Base-by-base conservation (phyloP, 2,888 invertebrate genomes). In the Gymnocheta viridis region DNA sequence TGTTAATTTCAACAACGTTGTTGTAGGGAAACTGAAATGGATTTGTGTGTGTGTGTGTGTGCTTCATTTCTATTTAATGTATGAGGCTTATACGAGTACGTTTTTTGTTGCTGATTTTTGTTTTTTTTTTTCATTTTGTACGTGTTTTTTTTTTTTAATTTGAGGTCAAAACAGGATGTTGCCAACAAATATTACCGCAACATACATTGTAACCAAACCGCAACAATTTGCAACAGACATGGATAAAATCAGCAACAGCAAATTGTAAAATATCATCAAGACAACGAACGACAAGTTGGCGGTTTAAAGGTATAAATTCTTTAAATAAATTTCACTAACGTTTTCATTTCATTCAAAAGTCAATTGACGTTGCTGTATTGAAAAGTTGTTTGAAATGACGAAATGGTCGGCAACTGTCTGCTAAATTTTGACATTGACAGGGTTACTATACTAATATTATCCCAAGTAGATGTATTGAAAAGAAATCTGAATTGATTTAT, bases 171-270 rank as follows among this genome's bases (percentile, higher is more conserved):
- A 78, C 73, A 77, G 82, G 84, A 84, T 84, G 84, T 82, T 84
- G 82, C 82, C 82, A 84, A 84, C 84, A 84, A 77, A 78, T 77
- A 84, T 77, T 62, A 78, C 84, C 82, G 78, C 81, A 84, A 64
- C 77, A 69, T 69, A 84, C 77, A 82, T 82, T 82, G 77, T 82
- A 84, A 84, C 67, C 19, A 62, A 82, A 84, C 84, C 84, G 77
- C 84, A 84, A 84, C 84, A 84, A 84, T 84, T 84, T 82, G 77
- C 77, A 84, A 73, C 77, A 84, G 84, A 81, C 77, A 84, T 78
- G 78, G 78, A 72, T 60, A 82, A 62, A 82, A 82, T 78, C 66
- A 78, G 82, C 80, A 69, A 83, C 54, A 73, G 47, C 58, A 79
- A 73, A 66, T 27, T 73, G 62, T 70, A 17, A 64, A 64, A 58